Percentiles rank a stretch among this genome's conserved stretches.
Evolutionary conservation across 2,113 vertebrate species (phyloP).

Genomic region (Psilopsiagon aymara): DNA sequence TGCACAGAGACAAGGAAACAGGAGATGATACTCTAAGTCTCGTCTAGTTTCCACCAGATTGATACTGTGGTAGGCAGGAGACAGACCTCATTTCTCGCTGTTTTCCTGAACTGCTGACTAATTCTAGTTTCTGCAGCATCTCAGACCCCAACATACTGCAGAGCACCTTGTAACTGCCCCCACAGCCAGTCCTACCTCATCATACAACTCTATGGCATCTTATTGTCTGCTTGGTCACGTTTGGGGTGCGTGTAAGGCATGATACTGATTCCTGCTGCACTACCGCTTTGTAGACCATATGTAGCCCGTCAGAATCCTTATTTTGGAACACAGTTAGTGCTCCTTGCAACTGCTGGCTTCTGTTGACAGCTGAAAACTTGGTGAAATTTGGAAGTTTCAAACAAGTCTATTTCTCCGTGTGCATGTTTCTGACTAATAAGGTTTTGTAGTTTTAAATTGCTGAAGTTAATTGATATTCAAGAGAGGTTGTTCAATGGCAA

Average conservation of each 20-base stretch:
- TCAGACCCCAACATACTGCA: not conserved
- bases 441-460: constrained; percentile 14
- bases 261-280: not conserved
- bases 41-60: not conserved
- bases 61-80: not conserved
- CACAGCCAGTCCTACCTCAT: not conserved
- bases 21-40: rapidly evolving
- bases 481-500: constrained; percentile 19
- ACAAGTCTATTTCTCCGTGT: not conserved
- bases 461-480: constrained; percentile 61
- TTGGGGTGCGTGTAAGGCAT: not conserved
- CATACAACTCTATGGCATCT: not conserved
- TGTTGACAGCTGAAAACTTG: not conserved
- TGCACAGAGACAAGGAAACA: not conserved
- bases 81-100: not conserved
- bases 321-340: not conserved
- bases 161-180: not conserved
- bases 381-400: not conserved
- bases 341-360: not conserved
- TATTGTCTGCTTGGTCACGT: rapidly evolving
- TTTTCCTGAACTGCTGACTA: not conserved
- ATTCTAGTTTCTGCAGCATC: not conserved
- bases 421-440: not conserved
- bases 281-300: not conserved
- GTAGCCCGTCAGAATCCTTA: not conserved